These are phyloP conservation scores for Sebastes jordani DNA, from an alignment of 2,797 vertebrate genomes.

Conservation along the genomic window DNA sequence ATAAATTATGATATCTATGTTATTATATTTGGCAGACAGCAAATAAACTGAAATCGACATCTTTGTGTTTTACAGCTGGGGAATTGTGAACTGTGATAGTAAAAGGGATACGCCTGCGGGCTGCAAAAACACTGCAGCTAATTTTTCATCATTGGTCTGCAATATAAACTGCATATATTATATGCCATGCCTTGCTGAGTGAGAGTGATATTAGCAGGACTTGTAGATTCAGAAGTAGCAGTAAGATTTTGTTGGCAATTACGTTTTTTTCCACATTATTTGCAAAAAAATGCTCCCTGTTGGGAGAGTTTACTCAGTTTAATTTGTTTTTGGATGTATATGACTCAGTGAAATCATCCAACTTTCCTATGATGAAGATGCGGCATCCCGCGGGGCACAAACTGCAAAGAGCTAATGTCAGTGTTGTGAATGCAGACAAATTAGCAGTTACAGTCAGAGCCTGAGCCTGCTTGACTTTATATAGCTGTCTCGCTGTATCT, in stretches of 20 bases:
- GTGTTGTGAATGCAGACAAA: slow-evolving; percentile 35
- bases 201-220: not conserved
- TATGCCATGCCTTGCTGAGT: not conserved
- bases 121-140: not conserved
- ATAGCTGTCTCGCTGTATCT: not conserved
- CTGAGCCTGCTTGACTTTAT: slow-evolving; percentile 18
- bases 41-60: not conserved
- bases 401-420: slow-evolving; percentile 4
- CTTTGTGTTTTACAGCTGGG: not conserved
- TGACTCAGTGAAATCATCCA: not conserved
- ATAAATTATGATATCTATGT: not conserved
- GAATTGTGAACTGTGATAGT: not conserved
- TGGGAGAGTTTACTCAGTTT: not conserved
- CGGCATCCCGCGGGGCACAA: not conserved
- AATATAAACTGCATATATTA: not conserved
- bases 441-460: slow-evolving; percentile 22
- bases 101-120: not conserved
- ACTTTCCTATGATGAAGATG: slow-evolving; percentile 1
- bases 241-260: not conserved
- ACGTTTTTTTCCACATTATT: not conserved
- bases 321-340: not conserved
- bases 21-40: not conserved
- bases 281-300: not conserved
- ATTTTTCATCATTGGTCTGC: not conserved
- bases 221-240: not conserved